Evolutionary conservation across 2,888 invertebrate genomes (phyloP).

Genomic region (Drosophila tanythrix): DNA sequence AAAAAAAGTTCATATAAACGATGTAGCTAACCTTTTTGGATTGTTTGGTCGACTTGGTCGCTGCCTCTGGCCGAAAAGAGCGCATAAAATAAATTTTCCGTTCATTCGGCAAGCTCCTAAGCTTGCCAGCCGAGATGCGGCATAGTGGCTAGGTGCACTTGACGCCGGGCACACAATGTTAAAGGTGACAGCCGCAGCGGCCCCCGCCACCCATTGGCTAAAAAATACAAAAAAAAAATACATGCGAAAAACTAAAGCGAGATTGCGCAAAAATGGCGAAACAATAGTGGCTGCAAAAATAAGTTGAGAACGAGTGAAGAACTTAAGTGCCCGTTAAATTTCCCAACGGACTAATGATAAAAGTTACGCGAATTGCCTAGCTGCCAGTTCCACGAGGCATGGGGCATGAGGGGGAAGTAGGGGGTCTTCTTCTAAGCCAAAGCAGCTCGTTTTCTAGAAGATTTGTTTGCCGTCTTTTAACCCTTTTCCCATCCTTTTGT

Average conservation of each 20-base stretch:
- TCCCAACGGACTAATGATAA: conserved; percentile 84
- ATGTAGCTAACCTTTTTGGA: conserved; percentile 62
- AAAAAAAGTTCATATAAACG: conserved; percentile 68
- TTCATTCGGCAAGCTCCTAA: conserved; percentile 36
- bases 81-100: conserved; percentile 76
- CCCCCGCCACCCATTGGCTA: conserved; percentile 1
- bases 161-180: conserved; percentile 51
- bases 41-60: conserved; percentile 37
- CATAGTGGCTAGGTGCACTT: conserved; percentile 47
- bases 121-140: conserved; percentile 34
- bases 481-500: conserved; percentile 48
- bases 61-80: conserved; percentile 48
- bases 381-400: conserved; percentile 22
- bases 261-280: conserved; percentile 62
- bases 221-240: conserved; percentile 13
- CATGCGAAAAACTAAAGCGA: conserved; percentile 41
- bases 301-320: conserved; percentile 71
- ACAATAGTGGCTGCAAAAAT: conserved; percentile 65
- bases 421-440: conserved; percentile 18
- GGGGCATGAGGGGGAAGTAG: not conserved
- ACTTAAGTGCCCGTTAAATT: conserved; percentile 84
- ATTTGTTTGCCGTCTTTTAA: conserved; percentile 52
- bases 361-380: conserved; percentile 69
- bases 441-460: conserved; percentile 22
- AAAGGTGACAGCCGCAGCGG: conserved; percentile 72